Percentiles rank a stretch among this genome's conserved stretches.
Conservation (phyloP, 2,888 invertebrate genomes). For the Capitulum mitella region DNA sequence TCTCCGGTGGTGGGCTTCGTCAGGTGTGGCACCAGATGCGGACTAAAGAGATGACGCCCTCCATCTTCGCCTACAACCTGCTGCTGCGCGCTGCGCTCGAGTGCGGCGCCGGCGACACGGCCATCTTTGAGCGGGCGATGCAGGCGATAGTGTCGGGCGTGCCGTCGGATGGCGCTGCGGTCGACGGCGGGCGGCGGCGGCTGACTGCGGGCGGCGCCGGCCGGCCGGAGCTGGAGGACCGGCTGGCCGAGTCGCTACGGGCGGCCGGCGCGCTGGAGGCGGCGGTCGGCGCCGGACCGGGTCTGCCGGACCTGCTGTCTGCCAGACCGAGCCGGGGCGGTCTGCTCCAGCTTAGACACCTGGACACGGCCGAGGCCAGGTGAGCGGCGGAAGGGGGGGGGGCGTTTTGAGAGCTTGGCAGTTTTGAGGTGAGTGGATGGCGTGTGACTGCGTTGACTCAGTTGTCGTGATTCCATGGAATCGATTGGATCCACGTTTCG, state of each 20-base stretch:
- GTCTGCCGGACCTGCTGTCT: neutral
- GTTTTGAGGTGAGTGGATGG: no score
- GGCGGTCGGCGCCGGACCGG: no score
- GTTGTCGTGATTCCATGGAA: no score
- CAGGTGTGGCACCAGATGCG: conserved; percentile 77
- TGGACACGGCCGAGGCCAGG: neutral
- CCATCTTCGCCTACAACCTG: conserved; percentile 68
- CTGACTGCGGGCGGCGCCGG: neutral
- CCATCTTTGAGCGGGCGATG: conserved; percentile 4
- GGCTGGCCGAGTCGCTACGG: neutral
- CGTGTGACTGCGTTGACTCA: no score
- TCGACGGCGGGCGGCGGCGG: neutral
- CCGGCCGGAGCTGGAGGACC: neutral
- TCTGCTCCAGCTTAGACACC: neutral
- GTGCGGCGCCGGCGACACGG: conserved; percentile 62
- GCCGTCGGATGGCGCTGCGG: neutral
- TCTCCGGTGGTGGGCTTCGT: no score
- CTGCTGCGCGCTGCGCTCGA: conserved; percentile 71
- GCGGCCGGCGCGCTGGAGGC: neutral
- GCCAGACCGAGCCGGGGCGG: neutral
- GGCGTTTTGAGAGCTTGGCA: no score
- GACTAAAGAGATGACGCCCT: conserved; percentile 57
- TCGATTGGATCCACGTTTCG: no score
- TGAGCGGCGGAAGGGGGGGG: no score
- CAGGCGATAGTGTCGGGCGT: neutral